A percentile compares a stretch with the other conserved stretches of the same genome.
These are phyloP conservation scores for Clunio marinus DNA, from an alignment of 2,888 invertebrate genomes.

Conservation along the genomic window DNA sequence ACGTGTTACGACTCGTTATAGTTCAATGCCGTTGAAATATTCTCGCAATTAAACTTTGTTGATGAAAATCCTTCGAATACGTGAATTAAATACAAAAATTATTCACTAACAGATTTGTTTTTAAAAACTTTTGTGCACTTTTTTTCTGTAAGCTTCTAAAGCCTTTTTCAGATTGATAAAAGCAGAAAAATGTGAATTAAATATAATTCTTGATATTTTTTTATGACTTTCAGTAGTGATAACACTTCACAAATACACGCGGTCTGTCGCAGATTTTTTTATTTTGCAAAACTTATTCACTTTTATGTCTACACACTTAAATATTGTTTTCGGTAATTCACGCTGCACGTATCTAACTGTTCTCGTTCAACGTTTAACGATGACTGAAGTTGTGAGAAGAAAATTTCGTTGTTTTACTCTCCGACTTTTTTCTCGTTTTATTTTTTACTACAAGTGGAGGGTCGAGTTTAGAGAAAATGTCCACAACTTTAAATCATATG, in stretches of 20 bases:
- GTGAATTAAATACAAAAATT: not conserved
- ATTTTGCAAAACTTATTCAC: not conserved
- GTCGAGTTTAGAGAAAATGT: not conserved
- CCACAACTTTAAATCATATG: not conserved
- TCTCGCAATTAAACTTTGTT: too few relatives aligned
- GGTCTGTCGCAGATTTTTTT: not conserved
- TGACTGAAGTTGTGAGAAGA: not conserved
- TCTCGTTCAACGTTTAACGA: not conserved
- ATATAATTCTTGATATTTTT: not conserved
- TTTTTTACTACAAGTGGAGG: conserved; percentile 5
- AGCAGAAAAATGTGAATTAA: not conserved
- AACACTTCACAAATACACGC: not conserved
- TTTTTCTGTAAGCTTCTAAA: too few relatives aligned
- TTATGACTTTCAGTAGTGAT: not conserved
- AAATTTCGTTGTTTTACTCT: not conserved
- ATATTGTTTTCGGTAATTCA: too few relatives aligned
- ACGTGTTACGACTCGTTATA: not conserved
- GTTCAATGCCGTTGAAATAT: not conserved
- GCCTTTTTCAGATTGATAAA: not conserved
- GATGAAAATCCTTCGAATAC: not conserved
- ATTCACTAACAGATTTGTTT: too few relatives aligned
- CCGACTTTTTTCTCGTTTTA: too few relatives aligned
- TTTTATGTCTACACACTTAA: not conserved
- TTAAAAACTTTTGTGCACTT: not conserved
- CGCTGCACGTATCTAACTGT: not conserved